Conservation (phyloP, 2,113 vertebrate species). For the Muntiacus reevesi region DNA sequence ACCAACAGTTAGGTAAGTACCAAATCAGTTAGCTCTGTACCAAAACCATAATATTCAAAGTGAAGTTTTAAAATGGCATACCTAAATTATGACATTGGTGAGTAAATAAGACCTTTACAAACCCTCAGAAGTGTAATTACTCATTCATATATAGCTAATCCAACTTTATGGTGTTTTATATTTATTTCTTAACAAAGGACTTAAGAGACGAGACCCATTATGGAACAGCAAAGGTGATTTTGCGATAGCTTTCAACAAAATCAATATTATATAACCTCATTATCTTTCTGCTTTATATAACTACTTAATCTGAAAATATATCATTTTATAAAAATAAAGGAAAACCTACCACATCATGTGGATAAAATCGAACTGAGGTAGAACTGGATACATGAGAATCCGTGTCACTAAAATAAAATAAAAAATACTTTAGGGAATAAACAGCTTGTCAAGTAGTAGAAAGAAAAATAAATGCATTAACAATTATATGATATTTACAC, state of each 20-base stretch:
- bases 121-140: not conserved
- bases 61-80: not conserved
- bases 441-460: not conserved
- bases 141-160: not conserved
- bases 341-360: conserved; percentile 97
- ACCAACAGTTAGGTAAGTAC: not conserved
- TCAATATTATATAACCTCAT: not conserved
- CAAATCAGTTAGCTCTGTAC: not conserved
- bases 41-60: not conserved
- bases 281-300: not conserved
- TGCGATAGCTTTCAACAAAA: conserved; percentile 9
- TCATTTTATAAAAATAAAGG: conserved; percentile 50
- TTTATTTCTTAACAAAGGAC: not conserved
- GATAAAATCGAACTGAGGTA: conserved; percentile 99
- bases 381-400: conserved; percentile 99
- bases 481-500: not conserved
- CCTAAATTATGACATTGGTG: not conserved
- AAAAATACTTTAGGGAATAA: conserved; percentile 77
- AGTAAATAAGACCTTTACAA: not conserved
- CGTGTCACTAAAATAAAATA: conserved; percentile 92
- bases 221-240: not conserved
- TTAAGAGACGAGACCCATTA: not conserved
- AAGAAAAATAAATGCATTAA: conserved; percentile 30
- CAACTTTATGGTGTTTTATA: not conserved
- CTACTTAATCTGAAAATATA: conserved; percentile 11